Conservation (phyloP, 1,140 invertebrate genomes). For the Drosophila oshimai region DNA sequence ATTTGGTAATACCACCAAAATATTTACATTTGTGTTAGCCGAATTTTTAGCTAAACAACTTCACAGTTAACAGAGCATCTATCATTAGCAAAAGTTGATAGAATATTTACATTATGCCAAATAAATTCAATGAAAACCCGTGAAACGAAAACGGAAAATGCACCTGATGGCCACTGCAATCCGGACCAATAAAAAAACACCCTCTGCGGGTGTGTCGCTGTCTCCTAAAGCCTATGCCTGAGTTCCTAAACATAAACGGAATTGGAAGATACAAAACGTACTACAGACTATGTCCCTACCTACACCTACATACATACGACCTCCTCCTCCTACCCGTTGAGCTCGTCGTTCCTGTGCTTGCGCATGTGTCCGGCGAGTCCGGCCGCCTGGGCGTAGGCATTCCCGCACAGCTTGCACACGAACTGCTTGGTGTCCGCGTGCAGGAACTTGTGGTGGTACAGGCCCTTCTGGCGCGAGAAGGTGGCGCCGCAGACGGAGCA, state of each 20-base stretch:
- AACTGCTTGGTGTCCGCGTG: constrained; percentile 73
- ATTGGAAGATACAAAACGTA: constrained; percentile 38
- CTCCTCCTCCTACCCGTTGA: constrained; percentile 29
- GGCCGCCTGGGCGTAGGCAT: constrained; percentile 75
- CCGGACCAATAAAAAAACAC: not conserved
- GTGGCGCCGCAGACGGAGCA: constrained; percentile 89
- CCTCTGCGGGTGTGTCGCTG: not conserved
- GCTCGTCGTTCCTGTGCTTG: constrained; percentile 81
- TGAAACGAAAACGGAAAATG: not conserved
- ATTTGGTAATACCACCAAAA: not conserved
- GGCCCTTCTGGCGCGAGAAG: constrained; percentile 92
- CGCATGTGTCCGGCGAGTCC: constrained; percentile 82
- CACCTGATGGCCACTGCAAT: not conserved
- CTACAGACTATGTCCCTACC: not conserved
- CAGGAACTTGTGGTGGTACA: constrained; percentile 77
- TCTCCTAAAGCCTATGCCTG: constrained; percentile 55
- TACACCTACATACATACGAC: too few species aligned
- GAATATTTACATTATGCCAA: not conserved
- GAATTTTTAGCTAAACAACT: not conserved
- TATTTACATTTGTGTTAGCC: not conserved
- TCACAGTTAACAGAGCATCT: not conserved
- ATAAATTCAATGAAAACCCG: not conserved
- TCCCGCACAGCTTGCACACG: constrained; percentile 72
- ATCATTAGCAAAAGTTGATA: not conserved
- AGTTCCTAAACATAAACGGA: constrained; percentile 42